Evolutionary conservation across 2,797 vertebrate species (phyloP).

Genomic region (Distichodus sexfasciatus): DNA sequence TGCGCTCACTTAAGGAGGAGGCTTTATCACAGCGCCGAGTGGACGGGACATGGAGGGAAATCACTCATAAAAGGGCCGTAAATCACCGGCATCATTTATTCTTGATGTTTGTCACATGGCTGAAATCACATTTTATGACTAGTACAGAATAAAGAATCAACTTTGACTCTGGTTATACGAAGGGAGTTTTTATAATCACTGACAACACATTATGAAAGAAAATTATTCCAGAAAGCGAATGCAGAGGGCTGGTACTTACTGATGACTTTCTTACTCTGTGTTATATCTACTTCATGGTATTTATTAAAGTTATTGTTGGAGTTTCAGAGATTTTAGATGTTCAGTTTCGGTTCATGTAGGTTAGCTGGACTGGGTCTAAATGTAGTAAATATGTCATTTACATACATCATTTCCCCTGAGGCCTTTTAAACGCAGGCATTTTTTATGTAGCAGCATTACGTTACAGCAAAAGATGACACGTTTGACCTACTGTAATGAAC

Average conservation of each 20-base stretch:
- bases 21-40: background rate
- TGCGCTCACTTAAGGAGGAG: constrained; percentile 13
- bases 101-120: constrained; percentile 28
- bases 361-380: too few species aligned
- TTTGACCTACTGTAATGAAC: too few species aligned
- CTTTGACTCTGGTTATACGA: constrained; percentile 8
- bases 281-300: background rate
- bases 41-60: constrained; percentile 10
- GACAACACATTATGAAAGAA: background rate
- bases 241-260: too few species aligned
- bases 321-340: too few species aligned
- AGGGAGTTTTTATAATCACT: background rate
- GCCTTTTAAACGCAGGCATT: too few species aligned
- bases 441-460: too few species aligned
- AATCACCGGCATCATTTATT: constrained; percentile 18
- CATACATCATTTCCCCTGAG: too few species aligned
- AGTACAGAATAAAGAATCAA: background rate
- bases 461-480: too few species aligned
- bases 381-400: too few species aligned
- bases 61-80: constrained; percentile 23
- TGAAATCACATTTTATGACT: constrained; percentile 18
- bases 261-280: too few species aligned
- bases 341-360: too few species aligned
- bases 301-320: too few species aligned
- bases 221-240: background rate